A percentile compares a stretch with the other conserved stretches of the same genome.
Conservation (phyloP, 2,888 invertebrate species). For the Falcaria lacertinaria region DNA sequence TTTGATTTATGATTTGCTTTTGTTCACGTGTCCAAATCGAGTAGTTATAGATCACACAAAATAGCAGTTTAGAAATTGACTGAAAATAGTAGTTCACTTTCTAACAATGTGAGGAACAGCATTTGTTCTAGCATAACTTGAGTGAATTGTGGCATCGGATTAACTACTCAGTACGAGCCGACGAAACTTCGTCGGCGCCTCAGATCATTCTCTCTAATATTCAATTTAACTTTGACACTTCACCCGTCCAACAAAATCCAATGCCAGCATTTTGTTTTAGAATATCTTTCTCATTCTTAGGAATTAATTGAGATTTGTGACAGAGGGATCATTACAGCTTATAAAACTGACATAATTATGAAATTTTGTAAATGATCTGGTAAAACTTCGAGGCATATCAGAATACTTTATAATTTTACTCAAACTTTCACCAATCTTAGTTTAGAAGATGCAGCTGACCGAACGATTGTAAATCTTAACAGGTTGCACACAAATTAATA, state of each 20-base stretch:
- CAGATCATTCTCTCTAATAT: conserved; percentile 77
- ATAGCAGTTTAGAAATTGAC: neutral
- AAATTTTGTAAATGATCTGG: too few species aligned
- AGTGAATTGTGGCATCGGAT: conserved; percentile 73
- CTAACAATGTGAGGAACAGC: conserved; percentile 59
- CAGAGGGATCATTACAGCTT: conserved; percentile 29
- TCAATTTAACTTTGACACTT: conserved; percentile 80
- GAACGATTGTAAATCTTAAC: too few species aligned
- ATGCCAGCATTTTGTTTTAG: conserved; percentile 61
- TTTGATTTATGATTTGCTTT: too few species aligned
- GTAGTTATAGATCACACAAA: too few species aligned
- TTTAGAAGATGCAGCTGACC: too few species aligned
- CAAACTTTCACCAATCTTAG: too few species aligned
- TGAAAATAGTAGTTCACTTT: conserved; percentile 41
- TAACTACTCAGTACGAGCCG: conserved; percentile 69
- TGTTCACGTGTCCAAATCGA: too few species aligned
- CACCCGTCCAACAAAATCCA: conserved; percentile 64
- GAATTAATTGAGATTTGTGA: conserved; percentile 35
- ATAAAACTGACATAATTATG: too few species aligned
- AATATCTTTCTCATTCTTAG: conserved; percentile 43
- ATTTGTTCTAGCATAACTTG: conserved; percentile 65
- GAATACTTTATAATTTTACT: too few species aligned
- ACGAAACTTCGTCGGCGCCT: conserved; percentile 53
- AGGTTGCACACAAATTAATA: too few species aligned
- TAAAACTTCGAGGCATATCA: too few species aligned